Evolutionary conservation across 2,888 invertebrate genomes (phyloP).

Genomic region (Aphodius granarius): DNA sequence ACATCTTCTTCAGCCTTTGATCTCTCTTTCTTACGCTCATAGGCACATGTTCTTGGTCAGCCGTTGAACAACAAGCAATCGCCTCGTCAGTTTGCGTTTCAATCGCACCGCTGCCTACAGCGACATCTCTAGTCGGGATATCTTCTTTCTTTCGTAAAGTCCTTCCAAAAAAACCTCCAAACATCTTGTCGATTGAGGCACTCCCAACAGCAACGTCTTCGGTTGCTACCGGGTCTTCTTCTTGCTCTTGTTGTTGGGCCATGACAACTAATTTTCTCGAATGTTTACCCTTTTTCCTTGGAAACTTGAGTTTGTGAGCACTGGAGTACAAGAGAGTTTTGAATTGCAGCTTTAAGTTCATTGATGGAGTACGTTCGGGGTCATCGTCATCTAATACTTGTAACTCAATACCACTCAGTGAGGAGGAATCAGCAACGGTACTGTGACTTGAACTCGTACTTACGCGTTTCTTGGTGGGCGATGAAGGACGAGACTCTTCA

Average conservation of each 20-base stretch:
- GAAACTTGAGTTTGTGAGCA: neutral
- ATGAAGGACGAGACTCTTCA: neutral
- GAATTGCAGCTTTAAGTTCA: neutral
- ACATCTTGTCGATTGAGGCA: too few species aligned
- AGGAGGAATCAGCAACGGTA: neutral
- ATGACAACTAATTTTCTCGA: neutral
- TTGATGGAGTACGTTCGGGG: neutral
- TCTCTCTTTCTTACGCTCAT: neutral
- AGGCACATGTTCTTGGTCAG: neutral
- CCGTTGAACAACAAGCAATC: neutral
- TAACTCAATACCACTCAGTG: neutral
- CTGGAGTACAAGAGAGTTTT: neutral
- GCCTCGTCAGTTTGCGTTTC: neutral
- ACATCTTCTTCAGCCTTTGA: neutral
- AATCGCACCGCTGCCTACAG: neutral
- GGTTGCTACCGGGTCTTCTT: neutral
- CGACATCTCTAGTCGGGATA: neutral
- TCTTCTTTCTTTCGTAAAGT: too few species aligned
- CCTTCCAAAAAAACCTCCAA: too few species aligned
- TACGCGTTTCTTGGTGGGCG: neutral
- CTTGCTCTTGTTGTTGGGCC: neutral
- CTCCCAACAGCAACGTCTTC: too few species aligned
- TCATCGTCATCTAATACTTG: neutral
- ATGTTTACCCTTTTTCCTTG: neutral
- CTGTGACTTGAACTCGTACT: neutral